These are phyloP conservation scores for Neopipo cinnamomea DNA, from an alignment of 2,113 vertebrate species.

Conservation along the genomic window DNA sequence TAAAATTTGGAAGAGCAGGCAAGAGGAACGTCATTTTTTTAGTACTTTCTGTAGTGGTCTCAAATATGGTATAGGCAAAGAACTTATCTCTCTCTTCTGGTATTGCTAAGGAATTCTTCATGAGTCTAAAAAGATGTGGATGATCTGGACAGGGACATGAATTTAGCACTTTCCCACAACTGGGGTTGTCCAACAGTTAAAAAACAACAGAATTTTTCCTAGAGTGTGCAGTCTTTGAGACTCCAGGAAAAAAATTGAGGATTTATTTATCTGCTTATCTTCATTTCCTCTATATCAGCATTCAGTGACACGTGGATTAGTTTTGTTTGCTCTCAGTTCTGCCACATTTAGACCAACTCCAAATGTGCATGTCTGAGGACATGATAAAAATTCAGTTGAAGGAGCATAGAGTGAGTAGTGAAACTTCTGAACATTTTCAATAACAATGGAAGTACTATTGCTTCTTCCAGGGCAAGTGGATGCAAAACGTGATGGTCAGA, in stretches of 20 bases:
- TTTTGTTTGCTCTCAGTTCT: slow-evolving; percentile 30
- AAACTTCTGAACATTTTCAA: background rate
- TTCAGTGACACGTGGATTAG: slow-evolving; percentile 7
- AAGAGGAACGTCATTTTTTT: background rate
- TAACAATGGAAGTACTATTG: background rate
- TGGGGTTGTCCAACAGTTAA: background rate
- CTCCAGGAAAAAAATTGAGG: background rate
- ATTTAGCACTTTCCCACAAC: background rate
- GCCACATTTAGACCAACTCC: background rate
- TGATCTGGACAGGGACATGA: background rate
- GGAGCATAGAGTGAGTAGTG: background rate
- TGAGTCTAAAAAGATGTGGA: background rate
- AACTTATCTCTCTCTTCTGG: background rate
- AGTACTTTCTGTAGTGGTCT: background rate
- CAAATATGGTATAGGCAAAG: background rate
- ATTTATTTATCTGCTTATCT: slow-evolving; percentile 18
- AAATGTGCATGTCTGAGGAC: background rate
- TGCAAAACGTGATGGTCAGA: background rate
- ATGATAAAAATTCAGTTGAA: background rate
- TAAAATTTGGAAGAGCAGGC: background rate
- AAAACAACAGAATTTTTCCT: background rate
- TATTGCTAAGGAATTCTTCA: background rate
- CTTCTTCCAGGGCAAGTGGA: background rate
- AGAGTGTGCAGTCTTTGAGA: background rate
- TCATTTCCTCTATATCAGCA: background rate